These are phyloP conservation scores for Cistogaster globosa DNA, from an alignment of 2,888 invertebrate species.

Conservation along the genomic window DNA sequence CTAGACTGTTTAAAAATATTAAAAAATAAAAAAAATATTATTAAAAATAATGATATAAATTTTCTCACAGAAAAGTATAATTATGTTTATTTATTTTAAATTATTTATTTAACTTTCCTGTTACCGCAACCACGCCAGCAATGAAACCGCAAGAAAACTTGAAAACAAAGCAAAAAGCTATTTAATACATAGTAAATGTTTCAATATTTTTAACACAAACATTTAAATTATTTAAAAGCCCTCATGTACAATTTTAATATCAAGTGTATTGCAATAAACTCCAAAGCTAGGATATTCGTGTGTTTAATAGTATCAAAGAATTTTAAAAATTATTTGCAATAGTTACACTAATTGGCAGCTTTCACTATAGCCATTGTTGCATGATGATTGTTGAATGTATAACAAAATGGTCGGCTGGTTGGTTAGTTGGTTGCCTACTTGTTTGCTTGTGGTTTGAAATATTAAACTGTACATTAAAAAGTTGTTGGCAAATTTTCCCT, in stretches of 20 bases:
- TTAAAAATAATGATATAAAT: no score
- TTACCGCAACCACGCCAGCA: no score
- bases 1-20: no score
- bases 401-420: background rate
- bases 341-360: constrained; percentile 35
- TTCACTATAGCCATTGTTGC: background rate
- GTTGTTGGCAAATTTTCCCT: no score
- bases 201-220: constrained; percentile 2
- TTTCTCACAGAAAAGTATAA: no score
- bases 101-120: no score
- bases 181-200: constrained; percentile 16
- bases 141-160: no score
- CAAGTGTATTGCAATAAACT: constrained; percentile 28
- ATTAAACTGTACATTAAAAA: no score
- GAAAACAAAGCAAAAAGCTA: background rate
- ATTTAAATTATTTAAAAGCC: constrained; percentile 7
- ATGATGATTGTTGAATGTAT: constrained; percentile 13
- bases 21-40: no score
- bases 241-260: constrained; percentile 27
- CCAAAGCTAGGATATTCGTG: constrained; percentile 13
- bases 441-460: no score
- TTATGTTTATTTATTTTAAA: no score
- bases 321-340: constrained; percentile 30
- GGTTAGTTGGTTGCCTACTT: background rate
- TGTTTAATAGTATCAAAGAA: background rate